phyloP scores from a whole-genome alignment of 53 echinoderm and acorn worm genomes.

The Crossaster papposus region DNA sequence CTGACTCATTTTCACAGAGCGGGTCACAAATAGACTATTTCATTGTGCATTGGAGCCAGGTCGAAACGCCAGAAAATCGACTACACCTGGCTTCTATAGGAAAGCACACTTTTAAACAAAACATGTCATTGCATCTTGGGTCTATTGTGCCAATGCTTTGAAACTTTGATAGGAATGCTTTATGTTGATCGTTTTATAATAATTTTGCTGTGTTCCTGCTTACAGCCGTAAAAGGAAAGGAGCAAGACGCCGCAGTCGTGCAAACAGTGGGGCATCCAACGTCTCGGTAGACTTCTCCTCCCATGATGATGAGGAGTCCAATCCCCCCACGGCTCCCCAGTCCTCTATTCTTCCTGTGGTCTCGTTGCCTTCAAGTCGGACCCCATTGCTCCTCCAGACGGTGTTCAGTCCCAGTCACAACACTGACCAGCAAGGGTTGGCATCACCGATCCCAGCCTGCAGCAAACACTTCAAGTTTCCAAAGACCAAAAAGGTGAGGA shows the following conservation, averaged over 20 bases:
- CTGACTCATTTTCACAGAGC: no score
- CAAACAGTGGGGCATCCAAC: conserved; percentile 74
- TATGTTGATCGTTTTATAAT: background rate
- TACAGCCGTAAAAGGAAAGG: conserved; percentile 53
- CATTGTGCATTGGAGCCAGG: no score
- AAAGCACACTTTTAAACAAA: no score
- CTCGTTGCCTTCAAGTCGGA: conserved; percentile 17
- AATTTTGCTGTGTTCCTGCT: background rate
- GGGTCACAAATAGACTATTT: no score
- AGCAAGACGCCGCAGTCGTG: conserved; percentile 68
- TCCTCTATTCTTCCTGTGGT: conserved; percentile 13
- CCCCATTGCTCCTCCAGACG: conserved; percentile 62
- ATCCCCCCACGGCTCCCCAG: conserved; percentile 45
- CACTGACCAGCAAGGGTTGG: conserved; percentile 38
- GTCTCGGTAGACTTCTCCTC: conserved; percentile 79
- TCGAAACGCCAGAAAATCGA: no score
- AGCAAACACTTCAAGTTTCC: conserved; percentile 98
- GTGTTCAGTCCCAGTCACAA: conserved; percentile 28
- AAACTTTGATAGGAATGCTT: background rate
- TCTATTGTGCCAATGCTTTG: no score
- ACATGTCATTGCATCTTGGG: no score
- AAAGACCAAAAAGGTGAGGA: conserved; percentile 90
- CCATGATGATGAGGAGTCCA: conserved; percentile 84
- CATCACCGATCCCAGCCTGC: conserved; percentile 67
- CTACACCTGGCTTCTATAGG: no score